Conservation (phyloP, 1,140 invertebrate genomes). For the Apolygus lucorum region DNA sequence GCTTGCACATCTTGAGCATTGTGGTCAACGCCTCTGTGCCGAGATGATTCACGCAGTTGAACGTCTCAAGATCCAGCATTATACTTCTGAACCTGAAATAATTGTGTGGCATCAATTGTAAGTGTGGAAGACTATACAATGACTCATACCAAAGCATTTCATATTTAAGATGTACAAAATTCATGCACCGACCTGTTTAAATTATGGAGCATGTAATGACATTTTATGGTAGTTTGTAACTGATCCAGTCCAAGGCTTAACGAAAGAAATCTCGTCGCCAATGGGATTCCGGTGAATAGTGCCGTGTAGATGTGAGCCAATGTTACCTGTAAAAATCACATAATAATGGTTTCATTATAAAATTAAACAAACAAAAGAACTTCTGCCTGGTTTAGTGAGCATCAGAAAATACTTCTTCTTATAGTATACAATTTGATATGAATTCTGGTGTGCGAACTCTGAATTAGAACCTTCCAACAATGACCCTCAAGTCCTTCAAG, state of each 20-base stretch:
- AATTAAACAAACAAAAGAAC: not conserved
- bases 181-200: not conserved
- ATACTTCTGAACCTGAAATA: not conserved
- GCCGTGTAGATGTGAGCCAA: not conserved
- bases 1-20: not conserved
- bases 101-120: not conserved
- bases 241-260: not conserved
- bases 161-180: not conserved
- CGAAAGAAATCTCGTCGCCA: not conserved
- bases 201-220: slow-evolving; percentile 1
- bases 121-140: not conserved
- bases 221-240: slow-evolving; percentile 1
- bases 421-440: not conserved
- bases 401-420: not conserved
- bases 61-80: not conserved
- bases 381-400: not conserved
- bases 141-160: not conserved
- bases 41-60: slow-evolving; percentile 5
- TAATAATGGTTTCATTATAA: not conserved
- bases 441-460: not conserved
- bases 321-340: not conserved
- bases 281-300: not conserved
- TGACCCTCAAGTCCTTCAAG: not conserved
- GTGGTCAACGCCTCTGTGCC: not conserved
- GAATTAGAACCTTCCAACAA: not conserved